phyloP scores from a whole-genome alignment of 2,797 vertebrate genomes.

The Schizopygopsis malacanthus region DNA sequence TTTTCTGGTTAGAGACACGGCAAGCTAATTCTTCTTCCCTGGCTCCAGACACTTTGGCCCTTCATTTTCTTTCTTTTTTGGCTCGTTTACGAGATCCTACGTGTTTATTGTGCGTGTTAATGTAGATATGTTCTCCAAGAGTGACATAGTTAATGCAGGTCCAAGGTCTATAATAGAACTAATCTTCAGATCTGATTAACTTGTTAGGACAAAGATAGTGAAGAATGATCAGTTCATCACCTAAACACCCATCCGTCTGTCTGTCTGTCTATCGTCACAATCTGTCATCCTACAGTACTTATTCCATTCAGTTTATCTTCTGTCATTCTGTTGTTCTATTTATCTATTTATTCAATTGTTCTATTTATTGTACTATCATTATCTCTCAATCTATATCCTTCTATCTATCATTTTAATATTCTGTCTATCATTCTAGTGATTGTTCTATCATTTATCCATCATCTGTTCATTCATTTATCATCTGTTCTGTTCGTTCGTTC shows the following conservation, averaged over 20 bases:
- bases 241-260: background rate
- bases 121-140: constrained; percentile 6
- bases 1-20: constrained; percentile 55
- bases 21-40: constrained; percentile 51
- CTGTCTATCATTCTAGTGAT: background rate
- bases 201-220: background rate
- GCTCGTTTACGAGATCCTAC: constrained; percentile 10
- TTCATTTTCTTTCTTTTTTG: constrained; percentile 22
- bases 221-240: background rate
- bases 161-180: background rate
- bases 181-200: background rate
- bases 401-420: background rate
- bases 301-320: background rate
- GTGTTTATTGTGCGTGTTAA: background rate
- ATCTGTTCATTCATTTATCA: background rate
- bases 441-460: no score
- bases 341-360: background rate
- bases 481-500: background rate
- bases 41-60: background rate
- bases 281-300: background rate
- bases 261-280: background rate
- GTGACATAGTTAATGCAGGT: background rate
- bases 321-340: background rate
- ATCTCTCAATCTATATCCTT: background rate
- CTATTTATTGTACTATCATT: no score